Conservation (phyloP, 92 coral and sea anemone species). For the Porites cylindrica region DNA sequence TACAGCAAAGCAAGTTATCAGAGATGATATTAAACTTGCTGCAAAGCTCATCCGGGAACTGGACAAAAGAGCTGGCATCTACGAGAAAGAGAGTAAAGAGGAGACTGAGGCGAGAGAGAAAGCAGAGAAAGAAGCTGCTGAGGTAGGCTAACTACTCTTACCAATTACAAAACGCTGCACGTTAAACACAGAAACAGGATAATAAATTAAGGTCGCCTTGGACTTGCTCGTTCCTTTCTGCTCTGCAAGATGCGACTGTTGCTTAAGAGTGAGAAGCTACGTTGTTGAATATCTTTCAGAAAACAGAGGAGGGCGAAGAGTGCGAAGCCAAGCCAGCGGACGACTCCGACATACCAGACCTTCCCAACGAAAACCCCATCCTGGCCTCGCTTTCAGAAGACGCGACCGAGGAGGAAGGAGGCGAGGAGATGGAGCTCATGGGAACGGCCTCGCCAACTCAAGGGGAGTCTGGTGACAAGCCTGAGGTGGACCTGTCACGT, state of each 20-base stretch:
- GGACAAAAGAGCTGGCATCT: constrained; percentile 82
- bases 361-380: constrained; percentile 91
- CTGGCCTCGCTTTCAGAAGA: constrained; percentile 89
- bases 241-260: too few relatives aligned
- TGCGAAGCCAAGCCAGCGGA: constrained; percentile 78
- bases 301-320: constrained; percentile 84
- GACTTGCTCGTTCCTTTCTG: too few relatives aligned
- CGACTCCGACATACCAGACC: constrained; percentile 72
- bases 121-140: constrained; percentile 76
- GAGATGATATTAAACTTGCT: constrained; percentile 91
- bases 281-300: constrained; percentile 36
- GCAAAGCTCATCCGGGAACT: constrained; percentile 81
- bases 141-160: constrained; percentile 12
- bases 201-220: too few relatives aligned
- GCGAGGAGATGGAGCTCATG: constrained; percentile 92
- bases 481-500: constrained; percentile 78
- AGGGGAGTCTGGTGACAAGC: constrained; percentile 62
- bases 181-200: too few relatives aligned
- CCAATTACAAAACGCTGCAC: not conserved
- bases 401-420: constrained; percentile 90
- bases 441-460: constrained; percentile 74
- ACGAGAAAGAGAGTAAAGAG: constrained; percentile 81
- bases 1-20: constrained; percentile 83
- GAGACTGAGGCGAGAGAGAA: constrained; percentile 80
- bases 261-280: too few relatives aligned